A percentile compares a stretch with the other conserved stretches of the same genome.
Evolutionary conservation across 2,888 invertebrate genomes (phyloP).

Genomic region (Aromia moschata): DNA sequence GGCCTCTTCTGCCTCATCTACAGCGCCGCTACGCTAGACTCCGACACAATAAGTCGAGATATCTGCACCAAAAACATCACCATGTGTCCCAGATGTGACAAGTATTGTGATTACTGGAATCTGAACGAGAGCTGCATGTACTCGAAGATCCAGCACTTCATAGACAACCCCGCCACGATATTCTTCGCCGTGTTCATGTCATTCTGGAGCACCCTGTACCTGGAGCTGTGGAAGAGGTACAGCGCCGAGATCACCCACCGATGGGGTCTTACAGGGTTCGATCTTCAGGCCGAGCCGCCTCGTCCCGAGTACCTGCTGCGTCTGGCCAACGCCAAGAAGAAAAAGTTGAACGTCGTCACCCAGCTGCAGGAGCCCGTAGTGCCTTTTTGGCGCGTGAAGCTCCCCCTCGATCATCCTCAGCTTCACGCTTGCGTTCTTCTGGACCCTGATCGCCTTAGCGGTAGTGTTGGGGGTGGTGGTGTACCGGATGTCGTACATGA

Average conservation of each 20-base stretch:
- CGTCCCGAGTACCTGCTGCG: slow-evolving; percentile 77
- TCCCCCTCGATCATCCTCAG: slow-evolving; percentile 76
- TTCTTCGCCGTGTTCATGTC: slow-evolving; percentile 84
- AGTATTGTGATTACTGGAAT: slow-evolving; percentile 78
- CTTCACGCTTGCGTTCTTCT: slow-evolving; percentile 72
- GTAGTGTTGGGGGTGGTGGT: slow-evolving; percentile 81
- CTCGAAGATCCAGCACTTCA: slow-evolving; percentile 77
- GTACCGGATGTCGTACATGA: slow-evolving; percentile 76
- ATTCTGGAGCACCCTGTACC: slow-evolving; percentile 81
- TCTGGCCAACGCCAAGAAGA: slow-evolving; percentile 66
- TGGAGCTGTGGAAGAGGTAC: slow-evolving; percentile 86
- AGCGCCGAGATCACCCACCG: slow-evolving; percentile 80
- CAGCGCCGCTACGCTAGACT: slow-evolving; percentile 65
- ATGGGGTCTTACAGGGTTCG: slow-evolving; percentile 84
- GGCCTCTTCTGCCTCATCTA: slow-evolving; percentile 75
- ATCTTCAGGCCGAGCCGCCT: slow-evolving; percentile 78
- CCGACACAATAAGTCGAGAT: slow-evolving; percentile 66
- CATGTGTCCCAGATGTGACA: slow-evolving; percentile 87
- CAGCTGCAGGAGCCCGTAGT: slow-evolving; percentile 75
- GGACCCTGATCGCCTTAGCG: slow-evolving; percentile 71
- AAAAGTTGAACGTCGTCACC: slow-evolving; percentile 68
- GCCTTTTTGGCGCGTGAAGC: slow-evolving; percentile 79
- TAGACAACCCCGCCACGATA: slow-evolving; percentile 84
- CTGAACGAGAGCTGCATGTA: slow-evolving; percentile 77
- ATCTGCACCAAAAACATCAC: slow-evolving; percentile 70